A percentile compares a stretch with the other conserved stretches of the same genome.
phyloP scores from a whole-genome alignment of 2,888 invertebrate species.

The Cybosia mesomella region DNA sequence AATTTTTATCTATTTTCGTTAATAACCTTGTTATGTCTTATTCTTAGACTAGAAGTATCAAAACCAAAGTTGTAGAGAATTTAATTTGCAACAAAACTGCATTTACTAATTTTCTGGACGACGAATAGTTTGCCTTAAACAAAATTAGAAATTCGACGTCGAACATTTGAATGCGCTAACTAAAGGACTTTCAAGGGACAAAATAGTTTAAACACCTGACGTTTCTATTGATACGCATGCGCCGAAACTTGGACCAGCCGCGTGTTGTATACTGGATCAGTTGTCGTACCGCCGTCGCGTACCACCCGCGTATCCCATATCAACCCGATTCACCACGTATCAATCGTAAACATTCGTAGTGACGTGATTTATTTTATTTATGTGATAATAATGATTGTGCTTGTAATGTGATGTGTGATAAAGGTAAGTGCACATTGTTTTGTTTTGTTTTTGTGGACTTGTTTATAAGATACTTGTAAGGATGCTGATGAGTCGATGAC shows the following conservation, averaged over 20 bases:
- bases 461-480: not conserved
- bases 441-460: too few relatives aligned
- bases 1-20: too few relatives aligned
- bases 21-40: too few relatives aligned
- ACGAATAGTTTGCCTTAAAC: too few relatives aligned
- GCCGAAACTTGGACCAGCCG: conserved; percentile 65
- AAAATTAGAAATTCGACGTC: too few relatives aligned
- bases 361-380: conserved; percentile 33
- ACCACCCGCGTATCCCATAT: conserved; percentile 41
- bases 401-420: conserved; percentile 15
- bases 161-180: conserved; percentile 19
- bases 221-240: conserved; percentile 64
- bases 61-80: too few relatives aligned
- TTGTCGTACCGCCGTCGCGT: conserved; percentile 59
- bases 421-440: conserved; percentile 24
- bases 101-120: too few relatives aligned
- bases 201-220: conserved; percentile 63
- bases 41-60: too few relatives aligned
- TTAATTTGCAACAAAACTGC: too few relatives aligned
- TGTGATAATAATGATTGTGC: conserved; percentile 22
- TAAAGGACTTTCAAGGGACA: conserved; percentile 64
- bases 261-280: conserved; percentile 64
- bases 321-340: conserved; percentile 38
- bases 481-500: not conserved
- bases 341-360: conserved; percentile 37